Evolutionary conservation across 2,113 vertebrate genomes (phyloP).

Genomic region (Xenus cinereus): DNA sequence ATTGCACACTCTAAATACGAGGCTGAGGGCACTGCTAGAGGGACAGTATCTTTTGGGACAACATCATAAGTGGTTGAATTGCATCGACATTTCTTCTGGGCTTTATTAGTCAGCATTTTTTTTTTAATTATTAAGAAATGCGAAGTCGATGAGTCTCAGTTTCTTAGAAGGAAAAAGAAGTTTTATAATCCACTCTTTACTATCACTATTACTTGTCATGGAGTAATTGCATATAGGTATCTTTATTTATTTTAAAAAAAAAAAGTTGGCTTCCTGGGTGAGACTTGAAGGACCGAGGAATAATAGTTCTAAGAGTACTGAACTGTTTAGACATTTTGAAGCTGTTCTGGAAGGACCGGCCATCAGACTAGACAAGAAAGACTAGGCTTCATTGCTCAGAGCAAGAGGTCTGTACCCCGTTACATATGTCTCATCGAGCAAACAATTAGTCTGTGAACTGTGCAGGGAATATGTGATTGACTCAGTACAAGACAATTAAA

Average conservation of each 20-base stretch:
- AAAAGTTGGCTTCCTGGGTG: not conserved
- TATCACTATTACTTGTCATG: not conserved
- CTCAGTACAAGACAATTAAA: not conserved
- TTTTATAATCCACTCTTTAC: not conserved
- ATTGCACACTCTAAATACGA: not conserved
- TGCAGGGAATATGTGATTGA: not conserved
- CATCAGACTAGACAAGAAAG: not conserved
- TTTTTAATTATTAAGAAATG: not conserved
- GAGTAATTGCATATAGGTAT: not conserved
- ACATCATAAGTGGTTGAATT: not conserved
- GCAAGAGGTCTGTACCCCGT: not conserved
- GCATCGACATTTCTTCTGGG: not conserved
- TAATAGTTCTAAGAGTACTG: not conserved
- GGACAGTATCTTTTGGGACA: not conserved
- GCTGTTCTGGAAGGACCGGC: not conserved
- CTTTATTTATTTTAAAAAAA: not conserved
- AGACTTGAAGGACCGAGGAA: not conserved
- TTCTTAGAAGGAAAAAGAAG: not conserved
- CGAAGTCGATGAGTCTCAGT: not conserved
- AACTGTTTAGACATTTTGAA: not conserved
- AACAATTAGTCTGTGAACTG: not conserved
- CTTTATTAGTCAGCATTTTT: not conserved
- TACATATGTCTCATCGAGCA: not conserved
- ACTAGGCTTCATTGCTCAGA: not conserved
- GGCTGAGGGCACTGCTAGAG: not conserved